Evolutionary conservation across 2,888 invertebrate species (phyloP), one percentile per base, ranked within the genome.

Genomic region (Latheticus oryzae): DNA sequence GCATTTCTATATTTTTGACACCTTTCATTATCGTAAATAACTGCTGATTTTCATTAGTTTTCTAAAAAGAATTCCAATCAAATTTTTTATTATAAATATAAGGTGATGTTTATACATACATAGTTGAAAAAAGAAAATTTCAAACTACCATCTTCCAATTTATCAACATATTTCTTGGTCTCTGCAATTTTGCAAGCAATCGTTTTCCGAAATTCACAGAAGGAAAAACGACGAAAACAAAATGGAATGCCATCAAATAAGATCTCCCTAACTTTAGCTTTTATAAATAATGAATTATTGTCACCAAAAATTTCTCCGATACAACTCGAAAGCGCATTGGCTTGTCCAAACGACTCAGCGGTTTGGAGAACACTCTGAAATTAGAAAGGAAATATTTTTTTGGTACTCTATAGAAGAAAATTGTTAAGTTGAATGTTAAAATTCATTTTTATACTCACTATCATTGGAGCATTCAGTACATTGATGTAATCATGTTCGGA

Each of bases 1-100:
- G n/a, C 1, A 11, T 21, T 9, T 26, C 4, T 17, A 42, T 17
- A 24, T 52, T 26, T 9, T 52, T 13, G 2, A 52, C 33, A 5
- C 52, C 52, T 23, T 33, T 42, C 8, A 21, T 52, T 5, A 52
- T 16, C 5, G 52, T 52, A 23, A 23, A 52, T n/a, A n/a, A n/a
- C n/a, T n/a, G n/a, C n/a, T n/a, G n/a, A 15, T 52, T 40, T 5
- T 40, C 30, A 8, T 21, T 40, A n/a, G 16, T 9, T 51, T 51
- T 51, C 51, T 51, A n/a, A 8, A 47, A 33, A 7, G 26, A 30
- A 30, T 7, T 15, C 8, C 11, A 21, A 9, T 21, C 12, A 15
- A 3, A 37, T 3, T 37, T 15, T 28, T 30, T 9, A 4, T 26
- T 16, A 26, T 17, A 5, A n/a, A 23, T 23, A 4, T 12, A 2